Evolutionary conservation across 1,140 invertebrate species (phyloP).

Genomic region (Aethina tumida): DNA sequence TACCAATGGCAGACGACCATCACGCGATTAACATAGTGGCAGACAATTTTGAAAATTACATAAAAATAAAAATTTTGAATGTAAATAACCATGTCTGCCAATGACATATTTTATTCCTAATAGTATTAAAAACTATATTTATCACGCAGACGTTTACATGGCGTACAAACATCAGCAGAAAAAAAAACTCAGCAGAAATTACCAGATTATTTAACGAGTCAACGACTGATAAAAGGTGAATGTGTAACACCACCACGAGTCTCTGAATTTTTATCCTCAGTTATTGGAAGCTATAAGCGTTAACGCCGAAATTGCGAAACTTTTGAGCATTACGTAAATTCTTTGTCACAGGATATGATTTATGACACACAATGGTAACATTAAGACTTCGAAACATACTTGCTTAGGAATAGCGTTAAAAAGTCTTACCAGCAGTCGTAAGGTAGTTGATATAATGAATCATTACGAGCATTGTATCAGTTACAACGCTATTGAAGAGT

Average conservation of each 20-base stretch:
- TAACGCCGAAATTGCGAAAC: slow-evolving; percentile 3
- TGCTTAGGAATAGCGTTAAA: slow-evolving; percentile 19
- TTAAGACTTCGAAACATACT: slow-evolving; percentile 30
- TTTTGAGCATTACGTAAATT: slow-evolving; percentile 1
- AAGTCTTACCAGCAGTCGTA: slow-evolving; percentile 31
- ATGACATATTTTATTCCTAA: too few relatives aligned
- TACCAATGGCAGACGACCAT: too few relatives aligned
- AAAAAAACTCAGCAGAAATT: slow-evolving; percentile 15
- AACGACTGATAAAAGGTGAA: slow-evolving; percentile 20
- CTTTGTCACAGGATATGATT: slow-evolving; percentile 10
- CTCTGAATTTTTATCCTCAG: slow-evolving; percentile 8
- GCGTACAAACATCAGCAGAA: too few relatives aligned
- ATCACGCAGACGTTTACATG: too few relatives aligned
- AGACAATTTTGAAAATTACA: too few relatives aligned
- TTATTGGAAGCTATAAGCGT: slow-evolving; percentile 9
- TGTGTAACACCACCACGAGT: slow-evolving; percentile 12
- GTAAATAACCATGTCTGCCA: too few relatives aligned
- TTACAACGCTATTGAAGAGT: slow-evolving; percentile 27
- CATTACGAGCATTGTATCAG: slow-evolving; percentile 29
- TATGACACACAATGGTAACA: slow-evolving; percentile 19
- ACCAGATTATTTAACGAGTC: slow-evolving; percentile 17
- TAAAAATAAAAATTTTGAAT: too few relatives aligned
- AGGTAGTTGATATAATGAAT: slow-evolving; percentile 25
- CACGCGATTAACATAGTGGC: too few relatives aligned
- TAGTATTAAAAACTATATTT: too few relatives aligned